Conservation (phyloP, 1,140 invertebrate genomes). For the Plutomurus gul region DNA sequence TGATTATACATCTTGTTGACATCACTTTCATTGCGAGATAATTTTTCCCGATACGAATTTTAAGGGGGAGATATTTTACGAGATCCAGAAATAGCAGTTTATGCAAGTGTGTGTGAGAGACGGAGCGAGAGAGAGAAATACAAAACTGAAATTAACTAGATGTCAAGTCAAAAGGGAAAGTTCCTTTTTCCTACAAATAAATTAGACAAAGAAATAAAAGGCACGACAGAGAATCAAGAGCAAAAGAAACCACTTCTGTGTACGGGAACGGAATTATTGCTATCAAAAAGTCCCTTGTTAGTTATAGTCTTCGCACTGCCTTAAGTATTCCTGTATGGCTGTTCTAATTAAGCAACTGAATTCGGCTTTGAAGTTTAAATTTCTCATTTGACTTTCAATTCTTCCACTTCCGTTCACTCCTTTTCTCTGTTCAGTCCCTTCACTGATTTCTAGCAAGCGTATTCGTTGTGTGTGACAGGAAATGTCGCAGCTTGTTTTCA, state of each 20-base stretch:
- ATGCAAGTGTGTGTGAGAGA: too few relatives aligned
- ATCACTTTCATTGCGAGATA: too few relatives aligned
- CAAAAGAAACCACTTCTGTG: neutral
- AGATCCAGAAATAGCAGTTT: too few relatives aligned
- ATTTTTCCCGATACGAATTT: too few relatives aligned
- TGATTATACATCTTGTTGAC: too few relatives aligned
- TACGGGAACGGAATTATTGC: neutral
- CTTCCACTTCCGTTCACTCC: constrained; percentile 13
- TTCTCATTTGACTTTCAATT: constrained; percentile 30
- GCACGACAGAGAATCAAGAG: neutral
- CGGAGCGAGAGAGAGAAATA: neutral
- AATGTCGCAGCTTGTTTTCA: neutral
- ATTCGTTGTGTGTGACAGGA: neutral
- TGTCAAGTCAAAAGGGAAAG: neutral
- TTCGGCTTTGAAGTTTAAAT: constrained; percentile 5
- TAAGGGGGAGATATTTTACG: too few relatives aligned
- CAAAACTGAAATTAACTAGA: neutral
- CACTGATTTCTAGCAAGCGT: neutral
- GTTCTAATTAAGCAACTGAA: constrained; percentile 25
- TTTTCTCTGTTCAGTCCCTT: neutral
- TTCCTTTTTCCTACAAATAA: too few relatives aligned
- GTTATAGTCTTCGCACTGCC: neutral
- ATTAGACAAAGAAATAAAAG: neutral
- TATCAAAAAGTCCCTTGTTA: neutral
- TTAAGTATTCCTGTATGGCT: neutral